Evolutionary conservation across 2,888 invertebrate genomes (phyloP), one percentile per base, ranked within the genome.

Genomic region (Tanypteryx hageni): DNA sequence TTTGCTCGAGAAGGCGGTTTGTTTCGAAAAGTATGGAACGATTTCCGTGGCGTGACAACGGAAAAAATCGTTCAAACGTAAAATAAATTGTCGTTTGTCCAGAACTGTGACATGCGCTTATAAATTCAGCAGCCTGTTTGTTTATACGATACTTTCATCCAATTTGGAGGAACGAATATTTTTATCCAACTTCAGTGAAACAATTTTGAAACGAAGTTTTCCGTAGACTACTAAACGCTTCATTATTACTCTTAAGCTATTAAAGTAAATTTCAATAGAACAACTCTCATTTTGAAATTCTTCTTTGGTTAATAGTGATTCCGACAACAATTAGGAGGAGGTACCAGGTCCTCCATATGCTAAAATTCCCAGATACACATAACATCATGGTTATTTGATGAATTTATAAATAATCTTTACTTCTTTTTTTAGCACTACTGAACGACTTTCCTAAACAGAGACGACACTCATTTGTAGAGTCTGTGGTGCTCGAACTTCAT

Each of bases 371-470:
- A 64, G 89, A 10, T 86, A 89, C 89, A 68, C 89, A 64, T 64
- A 89, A 89, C 89, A 89, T 64, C 64, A 64, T 64, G 89, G 86
- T 89, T 89, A 89, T 18, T 89, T 89, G 89, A 64, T 64, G 89
- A 89, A 64, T 89, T 89, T 89, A 64, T n/a, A 44, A 89, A 44
- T 68, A 89, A 68, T 44, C 64, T 89, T 64, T 14, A 89, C 61
- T n/a, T 64, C 64, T 64, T 89, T 68, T 68, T 83, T 89, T 89
- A 89, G 31, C 68, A 89, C 89, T 89, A 89, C 61, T n/a, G 44
- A 68, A 89, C 64, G 89, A 89, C 61, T 89, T 89, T 89, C 68
- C 89, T 89, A 89, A 64, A 64, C 64, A 64, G 89, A 89, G 89
- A 89, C 89, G 68, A 89, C 89, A 89, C 64, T 44, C 31, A 89